phyloP scores from a whole-genome alignment of 2,113 vertebrate genomes.

The Tichodroma muraria region DNA sequence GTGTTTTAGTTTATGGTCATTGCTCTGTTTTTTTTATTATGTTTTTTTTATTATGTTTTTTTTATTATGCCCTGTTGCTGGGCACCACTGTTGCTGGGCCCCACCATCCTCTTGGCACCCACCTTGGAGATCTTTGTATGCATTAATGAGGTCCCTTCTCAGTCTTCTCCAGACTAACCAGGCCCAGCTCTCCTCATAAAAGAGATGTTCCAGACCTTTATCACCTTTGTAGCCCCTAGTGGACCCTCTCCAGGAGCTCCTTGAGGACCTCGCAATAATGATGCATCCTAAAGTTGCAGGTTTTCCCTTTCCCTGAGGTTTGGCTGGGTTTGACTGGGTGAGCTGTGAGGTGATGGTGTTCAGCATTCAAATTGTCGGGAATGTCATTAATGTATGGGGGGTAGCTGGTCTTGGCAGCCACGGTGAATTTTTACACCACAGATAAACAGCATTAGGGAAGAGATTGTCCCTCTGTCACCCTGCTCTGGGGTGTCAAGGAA shows the following conservation, averaged over 20 bases:
- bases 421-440: not conserved
- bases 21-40: too few species aligned
- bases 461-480: not conserved
- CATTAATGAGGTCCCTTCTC: not conserved
- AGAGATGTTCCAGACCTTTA: not conserved
- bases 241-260: not conserved
- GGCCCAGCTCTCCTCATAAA: not conserved
- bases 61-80: too few species aligned
- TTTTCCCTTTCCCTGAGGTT: not conserved
- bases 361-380: fast-evolving
- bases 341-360: not conserved
- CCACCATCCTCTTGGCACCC: not conserved
- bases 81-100: not conserved
- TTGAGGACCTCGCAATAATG: not conserved
- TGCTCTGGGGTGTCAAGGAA: not conserved
- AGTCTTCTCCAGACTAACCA: not conserved
- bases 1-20: not conserved
- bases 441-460: not conserved
- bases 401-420: not conserved
- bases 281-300: not conserved
- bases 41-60: too few species aligned
- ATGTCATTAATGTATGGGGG: fast-evolving
- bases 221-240: not conserved
- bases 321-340: not conserved
- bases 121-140: too few species aligned